Percentiles rank a stretch among this genome's conserved stretches.
Evolutionary conservation across 2,888 invertebrate species (phyloP).

Genomic region (Gastrophysa polygoni): DNA sequence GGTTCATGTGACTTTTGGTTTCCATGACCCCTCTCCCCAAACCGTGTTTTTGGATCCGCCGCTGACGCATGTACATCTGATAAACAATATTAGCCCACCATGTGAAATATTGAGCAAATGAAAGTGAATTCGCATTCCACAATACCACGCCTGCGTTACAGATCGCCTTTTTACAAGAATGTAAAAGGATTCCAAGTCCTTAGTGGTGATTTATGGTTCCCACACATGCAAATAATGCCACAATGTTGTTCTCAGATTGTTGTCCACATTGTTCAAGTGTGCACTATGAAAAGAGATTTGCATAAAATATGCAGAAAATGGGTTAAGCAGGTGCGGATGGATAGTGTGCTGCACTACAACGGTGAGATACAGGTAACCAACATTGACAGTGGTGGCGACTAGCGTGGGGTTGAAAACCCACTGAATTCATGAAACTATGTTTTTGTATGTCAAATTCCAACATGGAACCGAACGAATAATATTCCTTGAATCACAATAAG

Average conservation of each 20-base stretch:
- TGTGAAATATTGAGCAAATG: neutral
- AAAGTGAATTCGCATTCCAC: conserved; percentile 27
- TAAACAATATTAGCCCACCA: neutral
- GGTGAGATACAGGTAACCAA: conserved; percentile 4
- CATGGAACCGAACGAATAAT: neutral
- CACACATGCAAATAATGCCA: conserved; percentile 35
- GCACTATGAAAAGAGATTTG: conserved; percentile 17
- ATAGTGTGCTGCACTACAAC: neutral
- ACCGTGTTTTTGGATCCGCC: no score
- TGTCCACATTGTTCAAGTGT: conserved; percentile 29
- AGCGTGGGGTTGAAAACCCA: no score
- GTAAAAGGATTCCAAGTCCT: conserved; percentile 27
- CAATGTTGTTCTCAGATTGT: conserved; percentile 25
- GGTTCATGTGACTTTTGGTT: no score
- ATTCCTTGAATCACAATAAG: no score
- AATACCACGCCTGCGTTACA: conserved; percentile 32
- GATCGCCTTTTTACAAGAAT: conserved; percentile 27
- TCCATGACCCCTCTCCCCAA: no score
- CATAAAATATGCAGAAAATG: conserved; percentile 22
- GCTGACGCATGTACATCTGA: no score
- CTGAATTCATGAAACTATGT: no score
- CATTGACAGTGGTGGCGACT: neutral
- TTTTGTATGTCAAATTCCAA: no score
- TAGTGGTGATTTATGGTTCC: conserved; percentile 28
- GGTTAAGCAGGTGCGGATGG: conserved; percentile 20